Evolutionary conservation across 2,113 vertebrate species (phyloP), one percentile per base, ranked within the genome.

Genomic region (Atherinomorus stipes): DNA sequence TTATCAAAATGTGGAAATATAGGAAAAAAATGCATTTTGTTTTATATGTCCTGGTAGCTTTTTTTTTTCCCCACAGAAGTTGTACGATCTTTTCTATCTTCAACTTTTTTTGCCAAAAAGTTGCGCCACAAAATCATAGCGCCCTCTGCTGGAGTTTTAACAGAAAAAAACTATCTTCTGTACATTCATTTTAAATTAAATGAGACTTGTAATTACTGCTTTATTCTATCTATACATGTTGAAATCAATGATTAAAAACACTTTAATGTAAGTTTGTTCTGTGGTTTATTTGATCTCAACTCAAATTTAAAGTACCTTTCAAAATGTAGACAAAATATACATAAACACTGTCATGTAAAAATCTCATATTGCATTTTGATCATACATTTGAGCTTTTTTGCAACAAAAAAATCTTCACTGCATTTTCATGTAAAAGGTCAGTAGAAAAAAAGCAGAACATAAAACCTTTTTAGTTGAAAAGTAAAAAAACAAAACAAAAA

Each of bases 201-300:
- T 3, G 12, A 3, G 4, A 44, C 19, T 19, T 53, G n/a, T 42
- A 2, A 38, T 21, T 56, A 15, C 25, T 25, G 11, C 7, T 9
- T 31, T 34, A 34, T 9, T 34, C 31, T 34, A 7, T 34, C 7
- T 4, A 34, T 12, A 11, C n/a, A 34, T 8, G 34, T n/a, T n/a
- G 8, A n/a, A 21, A 34, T 23, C 1, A 44, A 31, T 1, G 38
- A 4, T 26, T 38, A 16, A 64, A 69, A 1, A 73, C 23, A 50
- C 9, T 21, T 4, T 34, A 42, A 56, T 15, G 11, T 0, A 4
- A 4, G 15, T 57, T 58, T 51, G 38, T 11, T 26, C 21, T 76
- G 42, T 25, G 6, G 49, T 88, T 90, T 89, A 88, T 89, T 89
- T 64, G 40, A 45, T 74, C 50, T 4, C 31, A 42, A 72, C 59